phyloP scores from a whole-genome alignment of 2,888 invertebrate species.

The Nycteola revayana region DNA sequence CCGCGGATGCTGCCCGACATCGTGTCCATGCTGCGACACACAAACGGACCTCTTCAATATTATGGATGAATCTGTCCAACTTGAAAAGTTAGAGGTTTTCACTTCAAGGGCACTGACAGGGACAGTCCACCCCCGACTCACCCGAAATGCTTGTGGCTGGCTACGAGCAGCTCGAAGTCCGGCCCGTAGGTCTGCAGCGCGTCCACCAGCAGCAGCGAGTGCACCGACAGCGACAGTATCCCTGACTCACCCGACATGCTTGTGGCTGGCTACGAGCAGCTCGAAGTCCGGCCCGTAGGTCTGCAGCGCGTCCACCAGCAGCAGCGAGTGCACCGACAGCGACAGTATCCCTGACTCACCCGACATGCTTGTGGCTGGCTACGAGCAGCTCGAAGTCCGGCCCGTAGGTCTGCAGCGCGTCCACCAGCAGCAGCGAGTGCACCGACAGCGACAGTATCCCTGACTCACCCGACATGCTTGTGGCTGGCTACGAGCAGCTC shows the following conservation, averaged over 20 bases:
- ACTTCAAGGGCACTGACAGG: too few species aligned
- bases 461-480: slow-evolving; percentile 91
- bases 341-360: slow-evolving; percentile 87
- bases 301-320: slow-evolving; percentile 97
- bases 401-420: slow-evolving; percentile 97
- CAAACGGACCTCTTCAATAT: background rate
- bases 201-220: slow-evolving; percentile 95
- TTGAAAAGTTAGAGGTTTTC: background rate
- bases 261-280: slow-evolving; percentile 95
- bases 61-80: background rate
- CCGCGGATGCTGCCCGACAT: slow-evolving; percentile 95
- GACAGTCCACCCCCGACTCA: too few species aligned
- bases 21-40: slow-evolving; percentile 90
- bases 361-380: slow-evolving; percentile 96
- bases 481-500: slow-evolving; percentile 97
- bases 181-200: slow-evolving; percentile 97
- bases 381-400: slow-evolving; percentile 96
- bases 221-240: too few species aligned
- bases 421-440: slow-evolving; percentile 95
- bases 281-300: slow-evolving; percentile 98
- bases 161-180: slow-evolving; percentile 96
- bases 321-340: slow-evolving; percentile 94
- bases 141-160: slow-evolving; percentile 97
- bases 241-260: slow-evolving; percentile 91
- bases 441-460: slow-evolving; percentile 94